Evolutionary conservation across 2,888 invertebrate genomes (phyloP).

Genomic region (Tachystola acroxantha): DNA sequence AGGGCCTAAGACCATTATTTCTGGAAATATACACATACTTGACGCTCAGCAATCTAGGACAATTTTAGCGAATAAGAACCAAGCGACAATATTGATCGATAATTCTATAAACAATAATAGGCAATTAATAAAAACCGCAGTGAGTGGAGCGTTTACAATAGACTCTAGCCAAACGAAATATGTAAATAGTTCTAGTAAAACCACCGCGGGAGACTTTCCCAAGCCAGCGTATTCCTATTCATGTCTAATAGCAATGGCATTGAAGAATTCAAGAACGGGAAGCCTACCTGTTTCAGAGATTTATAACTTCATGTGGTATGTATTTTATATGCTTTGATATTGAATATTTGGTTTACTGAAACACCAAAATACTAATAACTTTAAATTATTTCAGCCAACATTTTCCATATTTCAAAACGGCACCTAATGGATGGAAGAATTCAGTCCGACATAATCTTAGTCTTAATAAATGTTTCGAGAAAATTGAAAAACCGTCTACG

Average conservation of each 20-base stretch:
- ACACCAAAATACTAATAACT: background rate
- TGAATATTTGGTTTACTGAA: background rate
- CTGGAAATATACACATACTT: constrained; percentile 74
- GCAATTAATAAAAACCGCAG: constrained; percentile 70
- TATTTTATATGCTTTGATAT: constrained; percentile 18
- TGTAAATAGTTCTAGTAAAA: constrained; percentile 54
- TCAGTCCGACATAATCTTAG: constrained; percentile 98
- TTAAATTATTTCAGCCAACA: constrained; percentile 85
- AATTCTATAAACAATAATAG: constrained; percentile 67
- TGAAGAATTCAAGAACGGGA: constrained; percentile 96
- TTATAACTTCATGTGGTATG: constrained; percentile 98
- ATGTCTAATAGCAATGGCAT: constrained; percentile 97
- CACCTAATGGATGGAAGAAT: constrained; percentile 99
- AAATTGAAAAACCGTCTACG: constrained; percentile 95
- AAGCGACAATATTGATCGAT: constrained; percentile 70
- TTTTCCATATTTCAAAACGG: constrained; percentile 99
- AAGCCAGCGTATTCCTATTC: constrained; percentile 99
- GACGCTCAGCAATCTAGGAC: constrained; percentile 72
- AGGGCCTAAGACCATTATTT: constrained; percentile 72
- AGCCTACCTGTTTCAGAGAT: constrained; percentile 98
- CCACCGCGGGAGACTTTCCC: constrained; percentile 84
- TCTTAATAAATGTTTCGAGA: constrained; percentile 98
- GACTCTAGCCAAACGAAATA: constrained; percentile 65
- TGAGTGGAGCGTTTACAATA: constrained; percentile 54
- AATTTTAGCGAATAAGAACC: constrained; percentile 69